These are phyloP conservation scores for Stictocephala bisonia DNA, from an alignment of 2,888 invertebrate species.

Conservation along the genomic window DNA sequence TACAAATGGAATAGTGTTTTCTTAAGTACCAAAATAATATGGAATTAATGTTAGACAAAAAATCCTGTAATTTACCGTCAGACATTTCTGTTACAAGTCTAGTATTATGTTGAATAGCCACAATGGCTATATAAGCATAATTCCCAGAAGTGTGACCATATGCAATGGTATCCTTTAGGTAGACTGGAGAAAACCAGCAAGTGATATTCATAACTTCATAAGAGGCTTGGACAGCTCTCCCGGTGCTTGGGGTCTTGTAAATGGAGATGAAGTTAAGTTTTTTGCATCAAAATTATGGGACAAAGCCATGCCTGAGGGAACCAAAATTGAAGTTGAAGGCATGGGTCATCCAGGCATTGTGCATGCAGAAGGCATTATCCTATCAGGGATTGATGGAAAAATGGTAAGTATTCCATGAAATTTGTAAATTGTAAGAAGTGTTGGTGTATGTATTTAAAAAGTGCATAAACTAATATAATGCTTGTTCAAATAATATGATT, in stretches of 20 bases:
- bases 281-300: conserved; percentile 85
- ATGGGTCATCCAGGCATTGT: conserved; percentile 73
- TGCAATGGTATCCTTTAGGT: conserved; percentile 70
- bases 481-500: no score
- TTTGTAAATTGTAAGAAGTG: not conserved
- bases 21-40: no score
- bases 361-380: conserved; percentile 81
- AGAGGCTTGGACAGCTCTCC: conserved; percentile 92
- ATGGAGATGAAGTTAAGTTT: conserved; percentile 75
- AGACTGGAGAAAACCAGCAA: conserved; percentile 76
- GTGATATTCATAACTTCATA: conserved; percentile 91
- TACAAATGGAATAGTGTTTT: no score
- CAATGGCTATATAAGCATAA: no score
- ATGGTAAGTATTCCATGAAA: conserved; percentile 47
- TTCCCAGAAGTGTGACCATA: no score
- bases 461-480: no score
- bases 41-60: no score
- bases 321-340: conserved; percentile 72
- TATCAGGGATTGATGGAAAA: conserved; percentile 83
- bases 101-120: no score
- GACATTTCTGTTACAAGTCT: no score
- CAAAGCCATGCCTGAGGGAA: conserved; percentile 69
- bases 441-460: not conserved
- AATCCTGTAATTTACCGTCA: no score
- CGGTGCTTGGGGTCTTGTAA: conserved; percentile 80